Percentiles rank a stretch among this genome's conserved stretches.
phyloP scores from a whole-genome alignment of 2,113 vertebrate species.

The Psilopsiagon aymara region DNA sequence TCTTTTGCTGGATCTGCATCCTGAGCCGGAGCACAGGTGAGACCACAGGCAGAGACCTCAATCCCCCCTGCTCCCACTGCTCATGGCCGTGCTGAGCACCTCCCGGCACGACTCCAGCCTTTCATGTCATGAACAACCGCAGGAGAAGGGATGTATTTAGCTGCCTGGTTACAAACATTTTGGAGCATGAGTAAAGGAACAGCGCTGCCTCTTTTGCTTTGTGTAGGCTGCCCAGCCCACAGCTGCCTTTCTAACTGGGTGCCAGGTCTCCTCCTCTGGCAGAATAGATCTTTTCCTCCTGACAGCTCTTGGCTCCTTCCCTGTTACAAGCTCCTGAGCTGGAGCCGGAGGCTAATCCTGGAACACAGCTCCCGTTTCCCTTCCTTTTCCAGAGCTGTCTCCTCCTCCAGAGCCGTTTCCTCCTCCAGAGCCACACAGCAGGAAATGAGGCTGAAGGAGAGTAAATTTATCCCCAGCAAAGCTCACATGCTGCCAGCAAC shows the following conservation, averaged over 20 bases:
- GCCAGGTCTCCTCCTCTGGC: background rate
- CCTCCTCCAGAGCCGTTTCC: background rate
- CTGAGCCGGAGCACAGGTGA: accelerated
- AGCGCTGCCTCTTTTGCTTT: background rate
- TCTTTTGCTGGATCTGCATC: background rate
- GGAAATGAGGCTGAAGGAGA: background rate
- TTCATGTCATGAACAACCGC: background rate
- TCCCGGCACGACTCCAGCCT: background rate
- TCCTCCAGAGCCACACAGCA: background rate
- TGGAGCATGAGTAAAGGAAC: background rate
- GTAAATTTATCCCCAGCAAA: background rate
- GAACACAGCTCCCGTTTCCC: background rate
- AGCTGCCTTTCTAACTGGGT: background rate
- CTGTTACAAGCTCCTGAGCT: background rate
- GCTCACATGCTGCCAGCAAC: accelerated
- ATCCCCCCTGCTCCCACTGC: accelerated
- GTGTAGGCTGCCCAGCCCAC: background rate
- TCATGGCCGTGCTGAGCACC: background rate
- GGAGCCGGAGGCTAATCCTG: background rate
- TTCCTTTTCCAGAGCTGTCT: background rate
- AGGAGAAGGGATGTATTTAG: background rate
- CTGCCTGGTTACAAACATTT: background rate
- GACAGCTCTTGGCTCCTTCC: background rate
- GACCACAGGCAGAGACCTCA: background rate
- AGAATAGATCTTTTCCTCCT: background rate